phyloP scores from a whole-genome alignment of 1,140 invertebrate genomes.

The Mya arenaria region DNA sequence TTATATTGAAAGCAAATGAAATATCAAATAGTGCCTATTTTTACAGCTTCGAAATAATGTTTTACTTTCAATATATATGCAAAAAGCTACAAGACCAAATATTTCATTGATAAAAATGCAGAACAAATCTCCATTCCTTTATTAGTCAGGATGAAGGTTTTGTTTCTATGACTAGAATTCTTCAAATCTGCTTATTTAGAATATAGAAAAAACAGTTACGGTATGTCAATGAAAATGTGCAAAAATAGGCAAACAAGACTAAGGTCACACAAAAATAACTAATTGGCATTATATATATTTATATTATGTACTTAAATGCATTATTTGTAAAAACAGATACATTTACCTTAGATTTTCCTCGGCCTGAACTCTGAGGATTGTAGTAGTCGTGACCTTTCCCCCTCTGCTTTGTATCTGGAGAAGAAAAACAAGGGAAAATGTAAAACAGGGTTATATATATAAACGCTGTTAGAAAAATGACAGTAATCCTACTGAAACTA shows the following conservation, averaged over 20 bases:
- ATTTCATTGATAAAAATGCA: too few species aligned
- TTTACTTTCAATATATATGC: too few species aligned
- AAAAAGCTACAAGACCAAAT: too few species aligned
- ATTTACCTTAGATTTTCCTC: not conserved
- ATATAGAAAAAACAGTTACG: not conserved
- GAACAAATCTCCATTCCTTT: too few species aligned
- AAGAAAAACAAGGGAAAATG: not conserved
- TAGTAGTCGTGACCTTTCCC: not conserved
- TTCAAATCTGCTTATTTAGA: not conserved
- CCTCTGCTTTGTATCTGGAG: not conserved
- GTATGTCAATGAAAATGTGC: not conserved
- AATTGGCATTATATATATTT: not conserved
- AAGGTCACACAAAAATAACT: not conserved
- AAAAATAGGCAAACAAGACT: too few species aligned
- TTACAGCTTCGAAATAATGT: too few species aligned
- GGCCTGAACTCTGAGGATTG: not conserved
- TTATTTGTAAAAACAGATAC: not conserved
- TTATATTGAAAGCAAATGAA: too few species aligned
- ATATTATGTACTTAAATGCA: not conserved
- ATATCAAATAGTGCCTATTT: too few species aligned
- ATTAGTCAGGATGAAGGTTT: too few species aligned
- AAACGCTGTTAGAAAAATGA: not conserved
- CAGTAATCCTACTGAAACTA: not conserved
- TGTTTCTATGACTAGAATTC: not conserved
- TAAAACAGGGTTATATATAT: not conserved